Percentiles rank a stretch among this genome's conserved stretches.
Conservation (phyloP, 2,113 vertebrate species). For the Prochilodus magdalenae region DNA sequence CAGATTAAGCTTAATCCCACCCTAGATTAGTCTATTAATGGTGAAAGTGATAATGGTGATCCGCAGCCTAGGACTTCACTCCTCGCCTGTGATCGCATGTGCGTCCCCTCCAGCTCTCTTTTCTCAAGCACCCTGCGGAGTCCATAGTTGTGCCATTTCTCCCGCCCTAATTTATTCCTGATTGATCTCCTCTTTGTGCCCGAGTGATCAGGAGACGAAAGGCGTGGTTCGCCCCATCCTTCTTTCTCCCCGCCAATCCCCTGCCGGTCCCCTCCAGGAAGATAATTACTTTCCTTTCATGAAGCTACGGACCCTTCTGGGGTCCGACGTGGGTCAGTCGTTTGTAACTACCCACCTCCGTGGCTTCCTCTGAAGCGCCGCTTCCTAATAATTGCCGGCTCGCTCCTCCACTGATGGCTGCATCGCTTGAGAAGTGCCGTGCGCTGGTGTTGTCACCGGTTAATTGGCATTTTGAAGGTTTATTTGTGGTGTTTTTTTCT, state of each 20-base stretch:
- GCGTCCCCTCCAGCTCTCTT: not conserved
- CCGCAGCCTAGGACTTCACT: not conserved
- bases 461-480: not conserved
- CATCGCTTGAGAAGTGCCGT: not conserved
- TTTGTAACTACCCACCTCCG: not conserved
- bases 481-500: not conserved
- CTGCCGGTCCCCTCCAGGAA: not conserved
- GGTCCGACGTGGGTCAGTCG: not conserved
- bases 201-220: conserved; percentile 42
- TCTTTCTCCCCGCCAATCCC: conserved; percentile 1
- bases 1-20: conserved; percentile 53
- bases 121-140: not conserved
- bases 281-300: conserved; percentile 37
- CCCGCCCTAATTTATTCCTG: conserved; percentile 26
- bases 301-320: not conserved
- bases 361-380: conserved; percentile 21
- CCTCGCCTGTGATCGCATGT: not conserved
- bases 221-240: conserved; percentile 5
- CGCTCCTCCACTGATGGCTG: not conserved
- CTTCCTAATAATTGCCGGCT: not conserved
- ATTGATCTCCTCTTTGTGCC: conserved; percentile 40
- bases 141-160: conserved; percentile 18
- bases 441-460: not conserved
- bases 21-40: not conserved
- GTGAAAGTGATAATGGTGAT: not conserved